Conservation (phyloP, 2,888 invertebrate species). For the Ptilodon capucinus region DNA sequence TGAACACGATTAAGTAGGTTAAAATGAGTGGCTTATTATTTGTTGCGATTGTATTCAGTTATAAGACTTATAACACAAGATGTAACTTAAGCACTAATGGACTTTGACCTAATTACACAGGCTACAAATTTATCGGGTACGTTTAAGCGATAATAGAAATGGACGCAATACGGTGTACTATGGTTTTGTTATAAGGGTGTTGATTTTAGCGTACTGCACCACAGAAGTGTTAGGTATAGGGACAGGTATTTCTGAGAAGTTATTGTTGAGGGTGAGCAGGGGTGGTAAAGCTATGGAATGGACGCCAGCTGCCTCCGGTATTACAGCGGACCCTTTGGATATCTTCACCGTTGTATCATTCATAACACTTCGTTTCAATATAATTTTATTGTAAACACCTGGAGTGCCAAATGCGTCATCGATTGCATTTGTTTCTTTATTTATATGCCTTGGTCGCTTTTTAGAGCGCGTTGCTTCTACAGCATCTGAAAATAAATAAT, state of each 20-base stretch:
- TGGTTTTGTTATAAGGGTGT: conserved; percentile 49
- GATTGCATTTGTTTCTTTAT: neutral
- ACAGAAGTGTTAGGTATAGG: conserved; percentile 72
- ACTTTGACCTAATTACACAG: neutral
- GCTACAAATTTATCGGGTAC: neutral
- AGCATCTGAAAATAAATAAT: neutral
- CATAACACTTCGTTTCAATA: conserved; percentile 36
- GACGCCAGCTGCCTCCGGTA: conserved; percentile 55
- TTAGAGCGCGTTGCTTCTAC: neutral
- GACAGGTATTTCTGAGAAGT: conserved; percentile 62
- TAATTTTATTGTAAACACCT: neutral
- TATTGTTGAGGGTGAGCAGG: conserved; percentile 59
- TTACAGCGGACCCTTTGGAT: conserved; percentile 50
- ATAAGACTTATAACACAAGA: neutral
- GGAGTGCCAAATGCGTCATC: neutral
- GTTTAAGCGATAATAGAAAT: neutral
- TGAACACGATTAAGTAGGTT: conserved; percentile 1
- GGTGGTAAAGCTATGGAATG: conserved; percentile 62
- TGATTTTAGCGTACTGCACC: conserved; percentile 66
- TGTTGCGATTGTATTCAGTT: neutral
- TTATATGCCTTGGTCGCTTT: neutral
- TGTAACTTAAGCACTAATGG: neutral
- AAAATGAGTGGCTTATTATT: neutral
- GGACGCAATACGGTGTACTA: conserved; percentile 13
- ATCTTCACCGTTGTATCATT: conserved; percentile 41